These are phyloP conservation scores for Tachysurus fulvidraco DNA, from an alignment of 2,113 vertebrate genomes.

Conservation along the genomic window DNA sequence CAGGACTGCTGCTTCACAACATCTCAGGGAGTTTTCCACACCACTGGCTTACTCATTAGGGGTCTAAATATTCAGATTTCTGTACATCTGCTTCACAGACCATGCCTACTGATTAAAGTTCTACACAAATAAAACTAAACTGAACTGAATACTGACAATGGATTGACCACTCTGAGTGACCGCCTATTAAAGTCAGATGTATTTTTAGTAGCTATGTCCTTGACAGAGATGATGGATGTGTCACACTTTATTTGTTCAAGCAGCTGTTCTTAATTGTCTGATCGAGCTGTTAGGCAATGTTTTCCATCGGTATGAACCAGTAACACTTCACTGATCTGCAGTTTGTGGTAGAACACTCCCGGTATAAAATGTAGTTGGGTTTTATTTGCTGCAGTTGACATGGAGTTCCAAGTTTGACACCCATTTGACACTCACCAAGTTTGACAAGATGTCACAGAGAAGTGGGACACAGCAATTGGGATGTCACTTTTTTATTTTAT, in stretches of 20 bases:
- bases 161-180: constrained; percentile 85
- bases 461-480: constrained; percentile 4
- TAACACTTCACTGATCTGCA: constrained; percentile 29
- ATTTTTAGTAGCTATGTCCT: constrained; percentile 4
- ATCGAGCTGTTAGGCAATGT: constrained; percentile 1
- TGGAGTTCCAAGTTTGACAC: constrained; percentile 29
- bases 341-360: constrained; percentile 10
- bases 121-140: background rate
- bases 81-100: background rate
- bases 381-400: constrained; percentile 31
- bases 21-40: background rate
- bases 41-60: background rate
- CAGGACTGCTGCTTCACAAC: background rate
- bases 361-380: constrained; percentile 40
- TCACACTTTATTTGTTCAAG: constrained; percentile 30
- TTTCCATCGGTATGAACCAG: constrained; percentile 33
- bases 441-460: constrained; percentile 36
- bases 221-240: background rate
- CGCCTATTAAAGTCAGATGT: constrained; percentile 8
- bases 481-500: constrained; percentile 17
- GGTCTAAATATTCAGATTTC: background rate
- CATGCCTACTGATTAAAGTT: background rate
- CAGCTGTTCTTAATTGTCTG: constrained; percentile 22
- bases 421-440: constrained; percentile 34
- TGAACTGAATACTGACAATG: constrained; percentile 69